These are phyloP conservation scores for Tauraco erythrolophus DNA, from an alignment of 2,113 vertebrate genomes.

Conservation along the genomic window DNA sequence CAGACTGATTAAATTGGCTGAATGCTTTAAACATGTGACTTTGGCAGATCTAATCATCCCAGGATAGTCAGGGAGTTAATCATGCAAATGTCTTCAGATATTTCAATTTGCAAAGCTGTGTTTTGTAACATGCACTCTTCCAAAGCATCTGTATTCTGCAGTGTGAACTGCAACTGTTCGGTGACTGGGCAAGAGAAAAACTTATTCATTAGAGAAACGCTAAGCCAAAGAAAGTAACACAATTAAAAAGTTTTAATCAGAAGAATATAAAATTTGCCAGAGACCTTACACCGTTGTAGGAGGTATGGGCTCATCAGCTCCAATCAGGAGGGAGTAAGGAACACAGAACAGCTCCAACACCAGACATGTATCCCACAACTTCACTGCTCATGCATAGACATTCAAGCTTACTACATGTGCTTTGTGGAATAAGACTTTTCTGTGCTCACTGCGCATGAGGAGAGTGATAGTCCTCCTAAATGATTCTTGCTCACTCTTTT, in stretches of 20 bases:
- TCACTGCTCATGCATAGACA: accelerated
- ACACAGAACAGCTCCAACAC: accelerated
- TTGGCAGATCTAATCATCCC: conserved; percentile 25
- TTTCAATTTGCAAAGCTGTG: conserved; percentile 7
- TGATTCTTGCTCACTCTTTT: not conserved
- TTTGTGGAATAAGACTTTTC: not conserved
- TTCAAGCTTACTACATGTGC: accelerated
- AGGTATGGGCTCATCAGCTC: not conserved
- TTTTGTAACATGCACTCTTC: not conserved
- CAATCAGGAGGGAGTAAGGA: not conserved
- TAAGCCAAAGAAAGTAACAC: not conserved
- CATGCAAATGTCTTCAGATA: conserved; percentile 39
- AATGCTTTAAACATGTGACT: conserved; percentile 20
- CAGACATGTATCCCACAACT: not conserved
- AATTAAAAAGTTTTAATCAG: not conserved
- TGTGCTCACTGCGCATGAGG: not conserved
- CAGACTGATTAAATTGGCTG: conserved; percentile 53
- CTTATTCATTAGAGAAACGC: not conserved
- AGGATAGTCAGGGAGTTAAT: conserved; percentile 37
- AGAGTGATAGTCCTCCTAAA: not conserved
- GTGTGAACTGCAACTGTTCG: not conserved
- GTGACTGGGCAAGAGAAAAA: not conserved
- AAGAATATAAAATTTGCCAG: not conserved
- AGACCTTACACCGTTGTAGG: not conserved
- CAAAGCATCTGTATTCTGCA: not conserved